These are phyloP conservation scores for Leiothrix lutea DNA, from an alignment of 2,113 vertebrate genomes.

Conservation along the genomic window DNA sequence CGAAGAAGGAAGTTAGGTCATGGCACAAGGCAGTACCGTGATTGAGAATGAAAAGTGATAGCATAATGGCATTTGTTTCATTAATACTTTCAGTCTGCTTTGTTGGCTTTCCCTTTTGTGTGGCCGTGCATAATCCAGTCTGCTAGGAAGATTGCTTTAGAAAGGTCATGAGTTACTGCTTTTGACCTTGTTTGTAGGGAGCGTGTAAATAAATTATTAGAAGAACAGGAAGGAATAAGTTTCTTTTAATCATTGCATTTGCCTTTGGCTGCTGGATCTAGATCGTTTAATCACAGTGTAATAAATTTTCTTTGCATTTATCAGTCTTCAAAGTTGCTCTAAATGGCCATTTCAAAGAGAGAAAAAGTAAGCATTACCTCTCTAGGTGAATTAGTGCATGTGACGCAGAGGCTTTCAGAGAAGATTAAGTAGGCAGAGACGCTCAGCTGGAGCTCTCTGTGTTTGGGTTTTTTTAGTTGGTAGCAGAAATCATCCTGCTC, in stretches of 20 bases:
- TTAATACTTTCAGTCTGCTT: not conserved
- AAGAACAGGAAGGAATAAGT: not conserved
- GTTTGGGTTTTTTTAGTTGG: slow-evolving; percentile 52
- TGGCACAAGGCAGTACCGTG: not conserved
- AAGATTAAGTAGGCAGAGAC: slow-evolving; percentile 82
- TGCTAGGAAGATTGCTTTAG: slow-evolving; percentile 11
- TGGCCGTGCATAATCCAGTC: not conserved
- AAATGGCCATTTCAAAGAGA: not conserved
- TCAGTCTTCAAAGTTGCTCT: not conserved
- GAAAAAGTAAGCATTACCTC: slow-evolving; percentile 31
- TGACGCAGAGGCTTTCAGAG: slow-evolving; percentile 74
- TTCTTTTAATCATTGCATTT: not conserved
- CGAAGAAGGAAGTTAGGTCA: not conserved
- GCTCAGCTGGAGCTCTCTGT: slow-evolving; percentile 68
- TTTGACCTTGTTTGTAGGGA: slow-evolving; percentile 15
- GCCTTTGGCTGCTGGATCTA: not conserved
- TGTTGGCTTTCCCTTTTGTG: slow-evolving; percentile 33
- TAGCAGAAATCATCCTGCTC: slow-evolving; percentile 59
- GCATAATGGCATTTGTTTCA: not conserved
- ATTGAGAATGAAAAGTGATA: not conserved
- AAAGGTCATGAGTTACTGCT: slow-evolving; percentile 16
- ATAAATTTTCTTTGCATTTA: not conserved
- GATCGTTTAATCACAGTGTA: not conserved
- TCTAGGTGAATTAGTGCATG: slow-evolving; percentile 66
- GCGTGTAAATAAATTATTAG: not conserved